Conservation (phyloP, 2,888 invertebrate genomes). For the Plebejus argus region DNA sequence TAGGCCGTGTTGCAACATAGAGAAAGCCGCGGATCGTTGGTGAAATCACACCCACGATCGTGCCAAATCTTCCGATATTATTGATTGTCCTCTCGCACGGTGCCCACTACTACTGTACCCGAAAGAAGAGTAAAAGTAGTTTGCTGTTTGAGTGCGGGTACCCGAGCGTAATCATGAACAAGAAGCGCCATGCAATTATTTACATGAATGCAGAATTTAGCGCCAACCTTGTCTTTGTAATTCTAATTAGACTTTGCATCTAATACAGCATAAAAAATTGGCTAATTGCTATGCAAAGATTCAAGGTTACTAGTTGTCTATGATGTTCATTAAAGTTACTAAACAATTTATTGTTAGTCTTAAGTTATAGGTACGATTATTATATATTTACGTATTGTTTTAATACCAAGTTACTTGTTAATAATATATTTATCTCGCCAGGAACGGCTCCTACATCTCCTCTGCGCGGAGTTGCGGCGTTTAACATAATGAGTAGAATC, state of each 20-base stretch:
- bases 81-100: constrained; percentile 48
- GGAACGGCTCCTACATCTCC: neutral
- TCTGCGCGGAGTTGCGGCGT: no score
- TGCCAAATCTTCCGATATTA: constrained; percentile 70
- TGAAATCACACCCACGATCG: constrained; percentile 77
- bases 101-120: constrained; percentile 57
- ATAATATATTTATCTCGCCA: neutral
- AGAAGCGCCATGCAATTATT: neutral
- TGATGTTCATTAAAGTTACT: constrained; percentile 20
- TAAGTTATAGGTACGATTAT: neutral
- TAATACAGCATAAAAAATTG: constrained; percentile 21
- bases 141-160: constrained; percentile 50
- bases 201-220: neutral
- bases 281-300: constrained; percentile 21
- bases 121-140: constrained; percentile 66
- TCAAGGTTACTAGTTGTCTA: neutral
- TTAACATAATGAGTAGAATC: no score
- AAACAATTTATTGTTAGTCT: neutral
- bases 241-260: constrained; percentile 22
- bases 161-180: constrained; percentile 5
- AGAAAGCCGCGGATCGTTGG: constrained; percentile 72
- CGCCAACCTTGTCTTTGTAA: neutral
- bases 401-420: neutral
- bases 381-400: neutral
- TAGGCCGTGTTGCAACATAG: constrained; percentile 61